Conservation (phyloP, 2,888 invertebrate species). For the Aromia moschata region DNA sequence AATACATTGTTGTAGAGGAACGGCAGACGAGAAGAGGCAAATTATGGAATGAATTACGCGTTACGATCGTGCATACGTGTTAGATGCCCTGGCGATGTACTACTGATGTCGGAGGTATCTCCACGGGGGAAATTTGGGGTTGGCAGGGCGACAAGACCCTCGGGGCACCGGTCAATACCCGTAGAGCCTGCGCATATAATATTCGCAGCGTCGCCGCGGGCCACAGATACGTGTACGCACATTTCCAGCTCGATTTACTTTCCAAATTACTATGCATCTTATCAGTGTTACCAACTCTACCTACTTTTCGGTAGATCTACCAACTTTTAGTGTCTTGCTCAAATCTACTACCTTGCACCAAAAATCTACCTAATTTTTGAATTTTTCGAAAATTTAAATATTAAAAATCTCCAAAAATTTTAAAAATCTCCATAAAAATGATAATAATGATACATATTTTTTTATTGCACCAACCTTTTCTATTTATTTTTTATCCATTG, state of each 20-base stretch:
- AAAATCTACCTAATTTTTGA: no score
- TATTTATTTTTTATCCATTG: no score
- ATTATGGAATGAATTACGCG: background rate
- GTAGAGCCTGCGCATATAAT: constrained; percentile 43
- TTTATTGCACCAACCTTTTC: no score
- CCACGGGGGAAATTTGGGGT: constrained; percentile 51
- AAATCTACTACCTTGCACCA: no score
- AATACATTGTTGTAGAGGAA: no score
- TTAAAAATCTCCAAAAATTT: no score
- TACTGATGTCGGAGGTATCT: constrained; percentile 39
- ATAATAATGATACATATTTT: no score
- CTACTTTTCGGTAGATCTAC: no score
- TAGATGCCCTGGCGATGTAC: constrained; percentile 36
- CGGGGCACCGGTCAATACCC: constrained; percentile 56
- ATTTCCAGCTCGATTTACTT: constrained; percentile 39
- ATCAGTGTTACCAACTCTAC: no score
- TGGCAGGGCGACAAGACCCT: constrained; percentile 58
- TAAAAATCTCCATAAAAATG: no score
- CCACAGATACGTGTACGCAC: constrained; percentile 42
- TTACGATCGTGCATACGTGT: constrained; percentile 30
- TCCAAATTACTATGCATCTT: constrained; percentile 24
- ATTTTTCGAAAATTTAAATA: no score
- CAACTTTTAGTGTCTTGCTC: no score
- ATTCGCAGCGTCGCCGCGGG: constrained; percentile 34
- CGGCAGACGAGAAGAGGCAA: background rate